A percentile compares a stretch with the other conserved stretches of the same genome.
phyloP scores from a whole-genome alignment of 2,797 vertebrate species.

The Setipinna tenuifilis region DNA sequence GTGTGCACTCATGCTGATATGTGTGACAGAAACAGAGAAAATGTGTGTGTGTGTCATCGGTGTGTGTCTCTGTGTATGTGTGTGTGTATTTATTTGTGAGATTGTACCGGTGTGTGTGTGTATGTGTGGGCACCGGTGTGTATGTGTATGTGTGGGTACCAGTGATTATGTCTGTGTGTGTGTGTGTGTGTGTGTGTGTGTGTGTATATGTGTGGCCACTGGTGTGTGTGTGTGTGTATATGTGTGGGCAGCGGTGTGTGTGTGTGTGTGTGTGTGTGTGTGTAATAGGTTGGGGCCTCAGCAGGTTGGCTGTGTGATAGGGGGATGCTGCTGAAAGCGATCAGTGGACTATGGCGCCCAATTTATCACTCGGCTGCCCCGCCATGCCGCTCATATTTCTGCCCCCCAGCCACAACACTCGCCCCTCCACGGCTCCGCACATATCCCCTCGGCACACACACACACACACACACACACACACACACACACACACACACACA shows the following conservation, averaged over 20 bases:
- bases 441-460: slow-evolving; percentile 29
- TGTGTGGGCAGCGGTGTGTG: neutral
- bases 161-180: neutral
- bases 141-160: slow-evolving; percentile 3
- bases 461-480: slow-evolving; percentile 26
- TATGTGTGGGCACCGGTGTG: slow-evolving; percentile 4
- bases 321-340: slow-evolving; percentile 43
- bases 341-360: slow-evolving; percentile 54
- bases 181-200: neutral
- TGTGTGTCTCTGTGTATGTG: neutral
- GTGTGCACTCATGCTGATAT: too few species aligned
- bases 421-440: slow-evolving; percentile 1
- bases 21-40: too few species aligned
- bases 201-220: neutral
- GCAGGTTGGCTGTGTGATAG: slow-evolving; percentile 52
- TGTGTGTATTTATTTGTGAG: too few species aligned
- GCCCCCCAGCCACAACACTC: slow-evolving; percentile 16
- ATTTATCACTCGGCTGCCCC: slow-evolving; percentile 55
- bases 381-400: slow-evolving; percentile 46
- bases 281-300: slow-evolving; percentile 55
- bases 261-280: slow-evolving; percentile 20
- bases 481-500: slow-evolving; percentile 11
- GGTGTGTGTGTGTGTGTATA: neutral
- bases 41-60: neutral
- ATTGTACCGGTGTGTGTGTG: neutral